Percentiles rank a stretch among this genome's conserved stretches.
Conservation (phyloP, 1,140 invertebrate species). For the Drosophila rhopaloa region DNA sequence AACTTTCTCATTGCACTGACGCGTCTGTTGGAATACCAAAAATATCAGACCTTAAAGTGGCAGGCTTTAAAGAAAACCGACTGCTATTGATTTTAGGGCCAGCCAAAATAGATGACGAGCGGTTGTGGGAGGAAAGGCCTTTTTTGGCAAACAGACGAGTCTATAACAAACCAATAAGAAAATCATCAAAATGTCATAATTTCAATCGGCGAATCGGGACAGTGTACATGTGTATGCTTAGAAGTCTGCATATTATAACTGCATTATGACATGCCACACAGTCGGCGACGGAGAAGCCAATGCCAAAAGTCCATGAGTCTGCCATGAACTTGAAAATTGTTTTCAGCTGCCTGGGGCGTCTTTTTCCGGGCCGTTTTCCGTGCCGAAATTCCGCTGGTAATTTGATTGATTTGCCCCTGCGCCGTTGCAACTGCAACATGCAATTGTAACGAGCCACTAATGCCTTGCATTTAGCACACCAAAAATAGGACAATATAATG, state of each 20-base stretch:
- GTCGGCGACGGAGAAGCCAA: conserved; percentile 24
- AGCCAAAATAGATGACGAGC: conserved; percentile 23
- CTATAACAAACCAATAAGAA: conserved; percentile 80
- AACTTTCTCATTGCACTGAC: conserved; percentile 32
- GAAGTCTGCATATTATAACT: conserved; percentile 70
- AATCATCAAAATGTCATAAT: conserved; percentile 84
- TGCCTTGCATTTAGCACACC: conserved; percentile 72
- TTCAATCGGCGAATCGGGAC: conserved; percentile 66
- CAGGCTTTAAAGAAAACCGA: conserved; percentile 15
- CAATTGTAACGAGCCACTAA: conserved; percentile 80
- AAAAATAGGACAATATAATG: conserved; percentile 32
- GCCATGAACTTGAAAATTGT: conserved; percentile 72
- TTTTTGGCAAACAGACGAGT: conserved; percentile 40
- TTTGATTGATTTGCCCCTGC: conserved; percentile 77
- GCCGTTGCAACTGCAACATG: conserved; percentile 63
- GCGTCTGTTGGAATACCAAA: conserved; percentile 6
- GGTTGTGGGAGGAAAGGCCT: neutral
- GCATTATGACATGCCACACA: conserved; percentile 80
- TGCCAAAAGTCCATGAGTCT: conserved; percentile 45
- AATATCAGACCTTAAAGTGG: conserved; percentile 29
- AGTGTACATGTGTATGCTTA: conserved; percentile 19
- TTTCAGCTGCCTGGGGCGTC: conserved; percentile 21
- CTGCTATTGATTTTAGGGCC: conserved; percentile 39
- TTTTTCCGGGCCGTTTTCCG: conserved; percentile 15
- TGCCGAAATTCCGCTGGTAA: conserved; percentile 66